Conservation (phyloP, 2,113 vertebrate species). For the Tychaedon coryphoeus region DNA sequence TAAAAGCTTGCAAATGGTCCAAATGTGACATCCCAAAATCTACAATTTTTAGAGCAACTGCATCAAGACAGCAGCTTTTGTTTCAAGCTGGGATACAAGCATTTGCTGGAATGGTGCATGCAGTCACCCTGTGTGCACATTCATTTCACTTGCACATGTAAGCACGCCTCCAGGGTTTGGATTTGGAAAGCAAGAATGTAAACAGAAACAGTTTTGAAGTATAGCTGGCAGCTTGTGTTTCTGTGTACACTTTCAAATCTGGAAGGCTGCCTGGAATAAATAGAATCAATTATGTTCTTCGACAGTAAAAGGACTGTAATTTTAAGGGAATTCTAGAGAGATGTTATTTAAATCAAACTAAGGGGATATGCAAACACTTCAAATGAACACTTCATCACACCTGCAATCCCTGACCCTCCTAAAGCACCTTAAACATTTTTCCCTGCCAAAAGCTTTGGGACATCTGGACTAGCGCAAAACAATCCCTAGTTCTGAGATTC, state of each 20-base stretch:
- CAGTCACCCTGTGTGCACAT: not conserved
- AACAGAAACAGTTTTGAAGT: conserved; percentile 49
- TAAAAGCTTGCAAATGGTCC: not conserved
- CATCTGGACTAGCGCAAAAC: not conserved
- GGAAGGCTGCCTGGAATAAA: conserved; percentile 57
- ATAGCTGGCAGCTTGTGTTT: conserved; percentile 58
- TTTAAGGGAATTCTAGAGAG: not conserved
- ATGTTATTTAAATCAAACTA: not conserved
- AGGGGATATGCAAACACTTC: not conserved
- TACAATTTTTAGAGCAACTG: not conserved
- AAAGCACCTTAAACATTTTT: not conserved
- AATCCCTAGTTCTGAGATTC: not conserved
- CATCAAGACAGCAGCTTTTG: not conserved
- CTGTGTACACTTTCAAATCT: conserved; percentile 48
- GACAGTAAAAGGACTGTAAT: conserved; percentile 1
- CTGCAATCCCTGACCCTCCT: not conserved
- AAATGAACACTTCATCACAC: not conserved
- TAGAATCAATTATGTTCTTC: conserved; percentile 39
- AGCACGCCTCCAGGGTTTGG: conserved; percentile 45
- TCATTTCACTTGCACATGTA: conserved; percentile 23
- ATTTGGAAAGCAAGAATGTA: conserved; percentile 58
- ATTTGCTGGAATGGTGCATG: not conserved
- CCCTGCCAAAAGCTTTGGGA: not conserved
- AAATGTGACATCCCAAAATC: not conserved
- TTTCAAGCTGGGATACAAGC: not conserved